Evolutionary conservation across 2,888 invertebrate species (phyloP).

Genomic region (Trachelus troglodyta): DNA sequence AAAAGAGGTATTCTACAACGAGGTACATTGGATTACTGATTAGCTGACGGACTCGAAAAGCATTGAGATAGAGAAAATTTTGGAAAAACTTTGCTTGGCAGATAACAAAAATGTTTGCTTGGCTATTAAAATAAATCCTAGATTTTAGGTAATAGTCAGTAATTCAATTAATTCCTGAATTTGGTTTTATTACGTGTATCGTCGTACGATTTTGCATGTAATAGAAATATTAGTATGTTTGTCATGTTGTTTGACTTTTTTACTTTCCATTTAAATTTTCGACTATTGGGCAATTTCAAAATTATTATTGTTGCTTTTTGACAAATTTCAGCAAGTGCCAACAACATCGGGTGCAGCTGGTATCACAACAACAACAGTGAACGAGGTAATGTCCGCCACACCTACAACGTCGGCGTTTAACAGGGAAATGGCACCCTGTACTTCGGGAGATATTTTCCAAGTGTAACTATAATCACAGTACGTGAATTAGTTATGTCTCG

Average conservation of each 20-base stretch:
- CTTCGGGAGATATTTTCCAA: slow-evolving; percentile 53
- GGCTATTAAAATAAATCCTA: not conserved
- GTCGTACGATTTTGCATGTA: not conserved
- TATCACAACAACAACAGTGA: slow-evolving; percentile 24
- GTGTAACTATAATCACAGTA: slow-evolving; percentile 32
- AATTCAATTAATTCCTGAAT: not conserved
- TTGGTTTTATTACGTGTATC: not conserved
- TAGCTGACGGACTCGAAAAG: not conserved
- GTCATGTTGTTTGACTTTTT: not conserved
- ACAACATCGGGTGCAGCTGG: slow-evolving; percentile 46
- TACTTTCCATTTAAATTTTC: not conserved
- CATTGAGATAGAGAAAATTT: not conserved
- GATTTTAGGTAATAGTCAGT: not conserved
- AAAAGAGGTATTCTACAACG: slow-evolving; percentile 73
- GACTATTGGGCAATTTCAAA: not conserved
- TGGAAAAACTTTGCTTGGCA: not conserved
- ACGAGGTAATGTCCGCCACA: slow-evolving; percentile 35
- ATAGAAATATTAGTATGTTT: not conserved
- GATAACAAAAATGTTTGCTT: not conserved
- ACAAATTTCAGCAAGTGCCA: slow-evolving; percentile 49
- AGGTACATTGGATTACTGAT: slow-evolving; percentile 38
- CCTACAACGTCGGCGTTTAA: slow-evolving; percentile 49
- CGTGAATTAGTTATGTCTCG: slow-evolving; percentile 8
- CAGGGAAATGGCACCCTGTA: slow-evolving; percentile 48
- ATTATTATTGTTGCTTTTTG: not conserved